Conservation (phyloP, 2,888 invertebrate genomes). For the Lycaena phlaeas region DNA sequence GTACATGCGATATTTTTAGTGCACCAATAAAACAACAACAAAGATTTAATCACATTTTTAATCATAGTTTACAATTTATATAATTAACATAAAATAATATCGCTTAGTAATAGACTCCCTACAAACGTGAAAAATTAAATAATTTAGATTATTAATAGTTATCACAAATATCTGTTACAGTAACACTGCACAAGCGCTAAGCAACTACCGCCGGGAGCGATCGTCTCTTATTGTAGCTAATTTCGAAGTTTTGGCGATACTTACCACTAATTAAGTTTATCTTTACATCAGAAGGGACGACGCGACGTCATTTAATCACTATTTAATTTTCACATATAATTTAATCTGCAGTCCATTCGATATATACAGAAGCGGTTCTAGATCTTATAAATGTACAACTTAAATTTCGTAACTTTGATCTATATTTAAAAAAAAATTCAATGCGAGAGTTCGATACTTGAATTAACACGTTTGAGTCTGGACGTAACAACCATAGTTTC, state of each 20-base stretch:
- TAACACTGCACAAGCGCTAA: conserved; percentile 63
- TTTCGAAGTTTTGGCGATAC: conserved; percentile 21
- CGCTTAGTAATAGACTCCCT: conserved; percentile 55
- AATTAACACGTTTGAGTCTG: conserved; percentile 4
- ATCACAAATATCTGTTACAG: conserved; percentile 69
- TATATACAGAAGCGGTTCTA: conserved; percentile 6
- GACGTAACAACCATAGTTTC: conserved; percentile 3
- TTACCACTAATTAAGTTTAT: conserved; percentile 20
- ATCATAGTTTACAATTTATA: conserved; percentile 56
- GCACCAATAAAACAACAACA: conserved; percentile 28
- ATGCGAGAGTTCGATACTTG: conserved; percentile 4
- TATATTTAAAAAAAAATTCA: background rate
- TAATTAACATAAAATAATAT: conserved; percentile 55
- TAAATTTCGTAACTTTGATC: background rate
- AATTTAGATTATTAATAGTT: conserved; percentile 69
- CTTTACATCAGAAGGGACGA: conserved; percentile 1
- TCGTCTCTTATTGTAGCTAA: conserved; percentile 12
- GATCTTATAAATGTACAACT: background rate
- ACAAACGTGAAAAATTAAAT: conserved; percentile 72
- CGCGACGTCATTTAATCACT: conserved; percentile 10
- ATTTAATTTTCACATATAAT: conserved; percentile 14
- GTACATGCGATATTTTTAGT: too few species aligned
- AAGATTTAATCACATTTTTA: conserved; percentile 60
- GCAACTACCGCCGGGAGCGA: conserved; percentile 43
- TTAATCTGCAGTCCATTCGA: background rate